Evolutionary conservation across 2,888 invertebrate genomes (phyloP).

Genomic region (Synanthedon tipuliformis): DNA sequence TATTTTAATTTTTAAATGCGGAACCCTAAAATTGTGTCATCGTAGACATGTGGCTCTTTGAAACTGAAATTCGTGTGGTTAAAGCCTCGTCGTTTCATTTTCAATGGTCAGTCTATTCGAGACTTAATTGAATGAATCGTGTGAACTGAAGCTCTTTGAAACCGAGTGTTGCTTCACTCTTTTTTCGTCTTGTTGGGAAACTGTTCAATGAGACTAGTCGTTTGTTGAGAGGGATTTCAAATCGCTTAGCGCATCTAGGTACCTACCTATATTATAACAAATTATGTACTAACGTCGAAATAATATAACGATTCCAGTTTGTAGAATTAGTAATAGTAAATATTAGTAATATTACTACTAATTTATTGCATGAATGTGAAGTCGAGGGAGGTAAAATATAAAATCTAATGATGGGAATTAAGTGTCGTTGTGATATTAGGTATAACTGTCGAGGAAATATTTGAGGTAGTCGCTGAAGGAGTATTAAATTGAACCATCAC

Average conservation of each 20-base stretch:
- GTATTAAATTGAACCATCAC: slow-evolving; percentile 37
- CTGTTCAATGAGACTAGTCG: background rate
- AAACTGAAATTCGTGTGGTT: background rate
- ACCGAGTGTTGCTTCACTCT: background rate
- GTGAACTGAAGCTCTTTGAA: background rate
- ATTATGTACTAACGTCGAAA: too few relatives aligned
- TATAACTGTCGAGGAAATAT: background rate
- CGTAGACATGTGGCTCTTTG: too few relatives aligned
- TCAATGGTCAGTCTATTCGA: slow-evolving; percentile 1
- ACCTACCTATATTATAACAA: too few relatives aligned
- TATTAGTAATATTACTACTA: too few relatives aligned
- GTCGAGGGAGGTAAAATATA: background rate
- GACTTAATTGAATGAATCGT: slow-evolving; percentile 2
- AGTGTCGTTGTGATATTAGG: slow-evolving; percentile 4
- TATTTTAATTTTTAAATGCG: too few relatives aligned
- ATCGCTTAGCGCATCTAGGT: background rate
- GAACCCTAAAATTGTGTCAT: too few relatives aligned
- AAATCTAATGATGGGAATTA: background rate
- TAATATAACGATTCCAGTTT: too few relatives aligned
- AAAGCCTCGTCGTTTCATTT: background rate
- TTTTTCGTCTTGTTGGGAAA: background rate
- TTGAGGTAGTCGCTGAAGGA: slow-evolving; percentile 10
- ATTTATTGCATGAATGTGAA: too few relatives aligned
- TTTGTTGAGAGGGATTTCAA: background rate
- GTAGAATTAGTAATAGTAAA: too few relatives aligned